Evolutionary conservation across 2,888 invertebrate genomes (phyloP).

Genomic region (Microdon myrmicae): DNA sequence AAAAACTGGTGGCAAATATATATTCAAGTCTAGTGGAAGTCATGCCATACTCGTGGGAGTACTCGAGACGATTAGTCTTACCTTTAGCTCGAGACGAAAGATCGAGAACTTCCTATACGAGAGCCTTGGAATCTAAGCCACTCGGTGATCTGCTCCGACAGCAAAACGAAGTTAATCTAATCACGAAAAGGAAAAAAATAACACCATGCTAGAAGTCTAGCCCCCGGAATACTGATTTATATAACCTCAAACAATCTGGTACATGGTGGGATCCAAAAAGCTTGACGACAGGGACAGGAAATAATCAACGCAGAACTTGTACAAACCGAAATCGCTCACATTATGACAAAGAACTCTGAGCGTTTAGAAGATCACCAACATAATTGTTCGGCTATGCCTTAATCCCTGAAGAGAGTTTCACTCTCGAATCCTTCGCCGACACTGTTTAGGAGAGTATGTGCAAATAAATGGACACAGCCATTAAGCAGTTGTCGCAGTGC

Average conservation of each 20-base stretch:
- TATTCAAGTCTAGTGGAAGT: constrained; percentile 66
- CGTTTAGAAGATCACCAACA: constrained; percentile 74
- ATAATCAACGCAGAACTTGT: constrained; percentile 80
- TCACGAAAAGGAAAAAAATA: constrained; percentile 75
- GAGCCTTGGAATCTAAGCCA: constrained; percentile 67
- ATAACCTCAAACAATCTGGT: constrained; percentile 70
- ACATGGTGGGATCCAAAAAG: constrained; percentile 77
- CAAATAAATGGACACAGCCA: constrained; percentile 77
- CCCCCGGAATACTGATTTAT: constrained; percentile 75
- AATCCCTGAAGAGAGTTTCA: constrained; percentile 75
- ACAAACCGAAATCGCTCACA: constrained; percentile 80
- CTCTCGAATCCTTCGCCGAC: constrained; percentile 80
- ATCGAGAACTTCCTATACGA: constrained; percentile 68
- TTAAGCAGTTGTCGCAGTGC: constrained; percentile 74
- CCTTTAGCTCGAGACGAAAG: constrained; percentile 57
- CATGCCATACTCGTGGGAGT: constrained; percentile 81
- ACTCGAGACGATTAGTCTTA: constrained; percentile 76
- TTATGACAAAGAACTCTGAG: constrained; percentile 76
- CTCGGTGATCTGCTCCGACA: constrained; percentile 67
- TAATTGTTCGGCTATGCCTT: constrained; percentile 72
- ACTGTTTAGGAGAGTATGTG: constrained; percentile 78
- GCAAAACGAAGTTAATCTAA: constrained; percentile 73
- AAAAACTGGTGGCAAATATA: constrained; percentile 72
- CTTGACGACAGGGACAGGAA: constrained; percentile 80
- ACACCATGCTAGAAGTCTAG: constrained; percentile 76